phyloP scores from a whole-genome alignment of 2,797 vertebrate species.

The Ciconia nigra region DNA sequence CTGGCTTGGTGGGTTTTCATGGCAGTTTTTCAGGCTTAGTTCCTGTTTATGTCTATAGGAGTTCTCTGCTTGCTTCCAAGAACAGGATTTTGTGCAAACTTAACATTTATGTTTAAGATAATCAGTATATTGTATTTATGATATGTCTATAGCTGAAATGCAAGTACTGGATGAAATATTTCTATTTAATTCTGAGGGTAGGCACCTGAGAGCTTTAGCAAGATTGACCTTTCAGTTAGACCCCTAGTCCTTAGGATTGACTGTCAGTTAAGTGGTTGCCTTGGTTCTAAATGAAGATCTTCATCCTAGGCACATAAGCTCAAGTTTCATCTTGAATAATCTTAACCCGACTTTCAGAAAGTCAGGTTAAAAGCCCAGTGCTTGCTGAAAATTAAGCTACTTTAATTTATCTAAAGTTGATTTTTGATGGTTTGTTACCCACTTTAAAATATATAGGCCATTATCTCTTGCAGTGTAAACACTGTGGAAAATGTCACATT shows the following conservation, averaged over 20 bases:
- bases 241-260: not conserved
- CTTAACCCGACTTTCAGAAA: not conserved
- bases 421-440: conserved; percentile 16
- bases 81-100: not conserved
- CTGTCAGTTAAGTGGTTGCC: not conserved
- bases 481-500: conserved; percentile 45
- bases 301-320: not conserved
- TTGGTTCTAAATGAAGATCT: conserved; percentile 19
- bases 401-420: conserved; percentile 3
- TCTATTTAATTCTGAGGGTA: not conserved
- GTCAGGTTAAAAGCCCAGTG: not conserved
- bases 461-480: conserved; percentile 42
- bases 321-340: not conserved
- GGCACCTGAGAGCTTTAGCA: not conserved
- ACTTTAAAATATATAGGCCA: conserved; percentile 33
- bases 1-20: conserved; percentile 1
- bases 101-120: conserved; percentile 4
- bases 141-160: not conserved
- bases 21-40: not conserved
- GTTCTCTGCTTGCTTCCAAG: conserved; percentile 16
- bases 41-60: conserved; percentile 24
- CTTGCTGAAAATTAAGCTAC: conserved; percentile 22
- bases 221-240: not conserved
- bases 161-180: not conserved
- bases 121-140: not conserved